These are phyloP conservation scores for Romanomermis culicivorax DNA, from an alignment of 2,888 invertebrate species.

Conservation along the genomic window DNA sequence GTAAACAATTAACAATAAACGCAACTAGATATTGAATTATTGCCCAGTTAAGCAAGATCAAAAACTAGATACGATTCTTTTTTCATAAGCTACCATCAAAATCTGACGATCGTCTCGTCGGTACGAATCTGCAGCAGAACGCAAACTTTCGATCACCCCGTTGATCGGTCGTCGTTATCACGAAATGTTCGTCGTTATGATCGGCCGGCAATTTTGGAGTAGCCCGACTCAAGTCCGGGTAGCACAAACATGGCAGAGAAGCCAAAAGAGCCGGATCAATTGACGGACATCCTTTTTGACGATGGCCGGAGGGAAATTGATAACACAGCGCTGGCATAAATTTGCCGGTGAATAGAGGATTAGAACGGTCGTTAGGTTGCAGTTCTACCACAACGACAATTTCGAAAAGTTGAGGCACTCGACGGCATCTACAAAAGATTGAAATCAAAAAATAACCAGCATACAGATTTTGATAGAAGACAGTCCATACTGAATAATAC, in stretches of 20 bases:
- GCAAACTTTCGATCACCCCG: constrained; percentile 9
- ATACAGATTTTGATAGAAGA: too few species aligned
- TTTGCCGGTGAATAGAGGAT: neutral
- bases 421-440: neutral
- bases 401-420: constrained; percentile 9
- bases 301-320: neutral
- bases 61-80: too few species aligned
- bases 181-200: constrained; percentile 6
- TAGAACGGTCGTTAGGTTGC: neutral
- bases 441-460: neutral
- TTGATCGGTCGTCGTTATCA: constrained; percentile 8
- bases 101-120: neutral
- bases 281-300: neutral
- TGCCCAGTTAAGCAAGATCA: too few species aligned
- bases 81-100: too few species aligned
- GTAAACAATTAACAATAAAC: too few species aligned
- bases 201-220: neutral
- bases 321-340: constrained; percentile 3
- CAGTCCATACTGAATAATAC: too few species aligned
- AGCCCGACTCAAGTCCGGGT: constrained; percentile 7
- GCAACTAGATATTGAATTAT: too few species aligned
- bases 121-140: constrained; percentile 10
- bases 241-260: constrained; percentile 7
- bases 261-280: neutral
- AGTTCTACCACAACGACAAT: constrained; percentile 4